phyloP scores from a whole-genome alignment of 2,113 vertebrate genomes.

The Melanostigma gelatinosum region DNA sequence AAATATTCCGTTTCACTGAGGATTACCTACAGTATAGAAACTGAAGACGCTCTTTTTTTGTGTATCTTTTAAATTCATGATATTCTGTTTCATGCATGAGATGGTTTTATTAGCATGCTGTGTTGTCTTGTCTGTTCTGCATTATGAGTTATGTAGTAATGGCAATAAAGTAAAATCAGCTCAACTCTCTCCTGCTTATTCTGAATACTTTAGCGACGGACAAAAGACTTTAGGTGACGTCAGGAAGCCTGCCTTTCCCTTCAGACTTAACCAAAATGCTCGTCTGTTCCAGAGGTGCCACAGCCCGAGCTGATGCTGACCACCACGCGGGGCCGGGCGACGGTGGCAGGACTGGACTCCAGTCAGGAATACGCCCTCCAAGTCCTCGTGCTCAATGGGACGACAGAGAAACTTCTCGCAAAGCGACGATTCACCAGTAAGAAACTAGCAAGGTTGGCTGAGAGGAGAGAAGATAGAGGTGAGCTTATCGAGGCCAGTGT shows the following conservation, averaged over 20 bases:
- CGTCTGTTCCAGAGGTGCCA: constrained; percentile 81
- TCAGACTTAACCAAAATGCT: neutral
- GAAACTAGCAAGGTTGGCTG: constrained; percentile 43
- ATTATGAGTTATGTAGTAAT: neutral
- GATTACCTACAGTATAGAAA: neutral
- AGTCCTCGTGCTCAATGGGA: constrained; percentile 88
- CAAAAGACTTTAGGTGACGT: too few relatives aligned
- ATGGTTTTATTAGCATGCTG: neutral
- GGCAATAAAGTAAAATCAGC: neutral
- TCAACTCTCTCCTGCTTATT: neutral
- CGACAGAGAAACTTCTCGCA: constrained; percentile 87
- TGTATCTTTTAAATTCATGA: neutral
- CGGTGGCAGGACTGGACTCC: constrained; percentile 90
- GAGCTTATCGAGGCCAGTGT: neutral
- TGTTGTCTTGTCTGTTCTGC: neutral
- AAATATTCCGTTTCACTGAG: neutral
- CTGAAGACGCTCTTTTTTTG: neutral
- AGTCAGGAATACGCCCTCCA: constrained; percentile 89
- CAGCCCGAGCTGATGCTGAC: constrained; percentile 96
- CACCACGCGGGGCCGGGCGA: constrained; percentile 90
- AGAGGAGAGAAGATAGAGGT: neutral
- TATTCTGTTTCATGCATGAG: neutral
- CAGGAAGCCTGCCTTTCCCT: neutral
- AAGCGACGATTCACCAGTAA: constrained; percentile 93
- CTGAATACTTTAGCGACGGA: neutral